Percentiles rank a stretch among this genome's conserved stretches.
These are phyloP conservation scores for Pyrgus malvae DNA, from an alignment of 2,888 invertebrate species.

Conservation along the genomic window DNA sequence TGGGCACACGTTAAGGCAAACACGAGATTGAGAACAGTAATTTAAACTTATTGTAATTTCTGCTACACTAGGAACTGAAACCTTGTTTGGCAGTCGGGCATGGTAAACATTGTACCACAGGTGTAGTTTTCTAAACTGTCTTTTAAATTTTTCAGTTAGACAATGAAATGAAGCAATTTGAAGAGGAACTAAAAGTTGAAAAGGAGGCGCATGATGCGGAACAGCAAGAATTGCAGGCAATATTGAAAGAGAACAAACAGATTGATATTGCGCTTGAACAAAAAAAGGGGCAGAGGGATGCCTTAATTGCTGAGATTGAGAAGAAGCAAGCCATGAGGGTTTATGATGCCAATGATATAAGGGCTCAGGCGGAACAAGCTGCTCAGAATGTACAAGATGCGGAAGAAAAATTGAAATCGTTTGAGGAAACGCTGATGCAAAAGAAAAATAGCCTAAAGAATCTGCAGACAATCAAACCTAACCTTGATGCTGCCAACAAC, in stretches of 20 bases:
- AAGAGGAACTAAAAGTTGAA: conserved; percentile 63
- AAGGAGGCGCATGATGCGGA: conserved; percentile 52
- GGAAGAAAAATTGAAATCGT: conserved; percentile 53
- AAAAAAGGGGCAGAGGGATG: conserved; percentile 57
- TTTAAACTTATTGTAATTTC: too few species aligned
- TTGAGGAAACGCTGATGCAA: conserved; percentile 51
- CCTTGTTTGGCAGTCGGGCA: too few species aligned
- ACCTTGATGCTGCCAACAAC: conserved; percentile 59
- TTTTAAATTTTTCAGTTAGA: conserved; percentile 46
- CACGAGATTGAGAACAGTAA: too few species aligned
- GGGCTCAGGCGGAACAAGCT: conserved; percentile 55
- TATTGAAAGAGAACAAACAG: conserved; percentile 53
- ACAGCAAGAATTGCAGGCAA: conserved; percentile 50
- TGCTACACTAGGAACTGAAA: too few species aligned
- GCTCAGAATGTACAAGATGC: conserved; percentile 58
- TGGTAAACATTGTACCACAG: too few species aligned
- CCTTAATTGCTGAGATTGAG: conserved; percentile 53
- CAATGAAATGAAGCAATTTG: conserved; percentile 50
- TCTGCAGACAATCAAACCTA: conserved; percentile 63
- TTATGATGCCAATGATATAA: conserved; percentile 65
- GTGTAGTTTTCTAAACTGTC: neutral
- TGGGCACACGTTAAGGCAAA: too few species aligned
- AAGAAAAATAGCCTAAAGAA: conserved; percentile 66
- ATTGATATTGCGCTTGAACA: conserved; percentile 55
- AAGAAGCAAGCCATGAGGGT: conserved; percentile 59